A percentile compares a stretch with the other conserved stretches of the same genome.
These are phyloP conservation scores for Formica selysi DNA, from an alignment of 1,140 invertebrate genomes.

Conservation along the genomic window DNA sequence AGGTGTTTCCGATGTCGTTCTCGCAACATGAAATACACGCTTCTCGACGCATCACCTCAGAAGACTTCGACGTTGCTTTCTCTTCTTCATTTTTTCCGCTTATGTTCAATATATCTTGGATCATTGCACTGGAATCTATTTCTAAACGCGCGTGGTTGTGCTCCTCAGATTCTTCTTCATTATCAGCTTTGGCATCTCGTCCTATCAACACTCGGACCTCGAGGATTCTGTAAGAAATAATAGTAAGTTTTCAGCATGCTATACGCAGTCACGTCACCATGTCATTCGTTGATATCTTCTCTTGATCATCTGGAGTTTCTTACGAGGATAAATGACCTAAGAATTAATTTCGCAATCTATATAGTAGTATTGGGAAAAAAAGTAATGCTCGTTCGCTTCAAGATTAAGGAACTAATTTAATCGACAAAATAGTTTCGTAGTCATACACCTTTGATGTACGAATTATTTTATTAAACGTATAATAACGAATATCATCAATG, in stretches of 20 bases:
- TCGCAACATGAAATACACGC: not conserved
- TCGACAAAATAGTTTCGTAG: constrained; percentile 29
- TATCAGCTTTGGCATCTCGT: not conserved
- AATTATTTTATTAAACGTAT: constrained; percentile 72
- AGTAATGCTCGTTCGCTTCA: not conserved
- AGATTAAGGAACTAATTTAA: constrained; percentile 32
- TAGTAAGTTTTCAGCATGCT: constrained; percentile 54
- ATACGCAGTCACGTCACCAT: constrained; percentile 30
- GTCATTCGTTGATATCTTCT: constrained; percentile 7
- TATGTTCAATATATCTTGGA: not conserved
- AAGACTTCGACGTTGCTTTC: not conserved
- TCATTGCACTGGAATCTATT: not conserved
- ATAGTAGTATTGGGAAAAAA: not conserved
- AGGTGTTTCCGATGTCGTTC: too few relatives aligned
- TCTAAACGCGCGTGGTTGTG: not conserved
- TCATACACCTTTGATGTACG: constrained; percentile 41
- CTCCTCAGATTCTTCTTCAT: not conserved
- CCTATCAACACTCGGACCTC: constrained; percentile 11
- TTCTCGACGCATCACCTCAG: not conserved
- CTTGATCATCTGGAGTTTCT: constrained; percentile 1
- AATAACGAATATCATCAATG: constrained; percentile 67
- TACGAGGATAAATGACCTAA: not conserved
- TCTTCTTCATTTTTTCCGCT: not conserved
- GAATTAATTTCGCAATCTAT: not conserved
- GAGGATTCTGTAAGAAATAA: constrained; percentile 64